These are phyloP conservation scores for Styela plicata DNA, from an alignment of 23 tunicate genomes.

Conservation along the genomic window DNA sequence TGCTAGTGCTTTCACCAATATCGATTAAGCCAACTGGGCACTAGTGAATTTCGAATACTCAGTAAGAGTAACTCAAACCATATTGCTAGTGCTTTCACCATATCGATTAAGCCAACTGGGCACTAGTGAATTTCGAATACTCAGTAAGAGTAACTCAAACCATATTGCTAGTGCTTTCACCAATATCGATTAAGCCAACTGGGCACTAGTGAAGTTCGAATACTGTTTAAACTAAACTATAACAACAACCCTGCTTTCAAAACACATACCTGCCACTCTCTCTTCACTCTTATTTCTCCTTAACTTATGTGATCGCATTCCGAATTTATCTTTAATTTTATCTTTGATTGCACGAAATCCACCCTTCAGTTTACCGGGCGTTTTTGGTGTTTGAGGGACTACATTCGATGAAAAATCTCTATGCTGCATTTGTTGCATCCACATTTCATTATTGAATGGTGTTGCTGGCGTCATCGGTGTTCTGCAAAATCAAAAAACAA, in stretches of 20 bases:
- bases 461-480: slow-evolving; percentile 85
- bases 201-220: too few species aligned
- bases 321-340: slow-evolving; percentile 31
- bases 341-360: slow-evolving; percentile 33
- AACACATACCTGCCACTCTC: slow-evolving; percentile 25
- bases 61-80: too few species aligned
- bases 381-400: slow-evolving; percentile 47
- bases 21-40: too few species aligned
- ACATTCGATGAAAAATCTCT: background rate
- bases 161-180: too few species aligned
- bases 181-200: too few species aligned
- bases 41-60: too few species aligned
- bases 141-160: too few species aligned
- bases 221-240: too few species aligned
- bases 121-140: too few species aligned
- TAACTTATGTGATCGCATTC: slow-evolving; percentile 23
- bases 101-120: too few species aligned
- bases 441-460: slow-evolving; percentile 52
- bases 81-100: too few species aligned
- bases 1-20: too few species aligned
- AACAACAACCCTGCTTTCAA: background rate
- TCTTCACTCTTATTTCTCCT: slow-evolving; percentile 71
- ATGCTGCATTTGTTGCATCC: slow-evolving; percentile 35
- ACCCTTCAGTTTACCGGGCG: slow-evolving; percentile 31
- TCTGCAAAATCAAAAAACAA: slow-evolving; percentile 25